Percentiles rank a stretch among this genome's conserved stretches.
phyloP scores from a whole-genome alignment of 2,113 vertebrate species.

The Fulmarus glacialis region DNA sequence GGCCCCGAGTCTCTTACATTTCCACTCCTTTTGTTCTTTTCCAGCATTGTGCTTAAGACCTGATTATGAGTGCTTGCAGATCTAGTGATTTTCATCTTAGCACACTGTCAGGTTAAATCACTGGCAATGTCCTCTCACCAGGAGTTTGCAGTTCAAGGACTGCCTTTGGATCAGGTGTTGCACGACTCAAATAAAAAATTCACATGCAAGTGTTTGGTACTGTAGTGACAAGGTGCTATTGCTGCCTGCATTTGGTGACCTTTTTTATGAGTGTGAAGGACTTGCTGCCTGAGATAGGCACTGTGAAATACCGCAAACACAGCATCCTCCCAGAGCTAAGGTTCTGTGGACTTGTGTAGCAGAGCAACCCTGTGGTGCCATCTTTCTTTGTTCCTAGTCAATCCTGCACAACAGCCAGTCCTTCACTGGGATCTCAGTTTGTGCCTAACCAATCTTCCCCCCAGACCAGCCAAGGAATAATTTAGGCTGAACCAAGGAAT shows the following conservation, averaged over 20 bases:
- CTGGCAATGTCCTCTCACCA: neutral
- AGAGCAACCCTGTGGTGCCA: neutral
- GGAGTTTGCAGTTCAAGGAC: constrained; percentile 15
- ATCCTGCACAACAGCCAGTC: neutral
- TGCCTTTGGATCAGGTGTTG: neutral
- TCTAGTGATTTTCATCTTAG: constrained; percentile 5
- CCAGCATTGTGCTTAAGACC: neutral
- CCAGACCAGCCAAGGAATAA: neutral
- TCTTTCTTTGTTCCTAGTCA: neutral
- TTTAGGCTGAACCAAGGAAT: neutral
- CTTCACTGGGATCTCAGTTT: neutral
- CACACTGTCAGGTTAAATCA: constrained; percentile 53
- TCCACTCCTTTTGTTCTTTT: constrained; percentile 32
- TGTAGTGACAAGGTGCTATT: constrained; percentile 28
- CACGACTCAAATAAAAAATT: constrained; percentile 43
- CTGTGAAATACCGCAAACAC: neutral
- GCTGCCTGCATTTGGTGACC: constrained; percentile 5
- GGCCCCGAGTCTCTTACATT: neutral
- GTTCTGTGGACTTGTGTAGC: neutral
- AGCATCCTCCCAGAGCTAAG: accelerated
- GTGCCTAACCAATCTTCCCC: neutral
- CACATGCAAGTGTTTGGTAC: constrained; percentile 16
- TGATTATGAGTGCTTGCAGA: neutral
- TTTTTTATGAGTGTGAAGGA: neutral
- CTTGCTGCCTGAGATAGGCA: neutral